Conservation (phyloP, 2,888 invertebrate genomes). For the Sphaerophoria rueppellii region DNA sequence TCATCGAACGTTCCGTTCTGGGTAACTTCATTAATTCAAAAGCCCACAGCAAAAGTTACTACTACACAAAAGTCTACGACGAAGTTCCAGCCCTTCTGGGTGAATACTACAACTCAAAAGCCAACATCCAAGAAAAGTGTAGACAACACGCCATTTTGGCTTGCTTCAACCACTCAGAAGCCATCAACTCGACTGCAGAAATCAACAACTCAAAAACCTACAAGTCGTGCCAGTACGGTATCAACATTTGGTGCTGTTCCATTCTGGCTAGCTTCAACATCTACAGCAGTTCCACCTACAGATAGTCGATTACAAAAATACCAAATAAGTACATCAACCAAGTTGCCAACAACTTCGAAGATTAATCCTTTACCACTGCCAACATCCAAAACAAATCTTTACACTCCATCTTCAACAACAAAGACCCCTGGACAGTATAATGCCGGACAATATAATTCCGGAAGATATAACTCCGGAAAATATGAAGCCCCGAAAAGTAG, state of each 20-base stretch:
- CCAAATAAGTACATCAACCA: constrained; percentile 1
- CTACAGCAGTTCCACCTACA: not conserved
- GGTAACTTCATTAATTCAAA: not conserved
- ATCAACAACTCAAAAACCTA: constrained; percentile 13
- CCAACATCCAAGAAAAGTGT: not conserved
- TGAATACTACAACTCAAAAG: not conserved
- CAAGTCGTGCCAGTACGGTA: not conserved
- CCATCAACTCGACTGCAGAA: not conserved
- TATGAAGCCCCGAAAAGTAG: constrained; percentile 16
- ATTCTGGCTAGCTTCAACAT: constrained; percentile 9
- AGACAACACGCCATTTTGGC: not conserved
- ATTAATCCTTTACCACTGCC: not conserved
- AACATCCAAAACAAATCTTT: not conserved
- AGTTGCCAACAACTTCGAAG: not conserved
- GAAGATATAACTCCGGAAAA: constrained; percentile 21
- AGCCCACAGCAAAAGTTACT: not conserved
- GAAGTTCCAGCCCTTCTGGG: not conserved
- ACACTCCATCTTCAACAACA: not conserved
- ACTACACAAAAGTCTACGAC: not conserved
- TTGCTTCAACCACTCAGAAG: constrained; percentile 3
- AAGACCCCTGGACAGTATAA: constrained; percentile 22
- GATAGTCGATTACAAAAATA: constrained; percentile 5
- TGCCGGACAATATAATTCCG: constrained; percentile 35
- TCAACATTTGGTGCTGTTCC: not conserved
- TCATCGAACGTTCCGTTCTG: not conserved